Evolutionary conservation across 2,888 invertebrate genomes (phyloP).

Genomic region (Fabriciana adippe): DNA sequence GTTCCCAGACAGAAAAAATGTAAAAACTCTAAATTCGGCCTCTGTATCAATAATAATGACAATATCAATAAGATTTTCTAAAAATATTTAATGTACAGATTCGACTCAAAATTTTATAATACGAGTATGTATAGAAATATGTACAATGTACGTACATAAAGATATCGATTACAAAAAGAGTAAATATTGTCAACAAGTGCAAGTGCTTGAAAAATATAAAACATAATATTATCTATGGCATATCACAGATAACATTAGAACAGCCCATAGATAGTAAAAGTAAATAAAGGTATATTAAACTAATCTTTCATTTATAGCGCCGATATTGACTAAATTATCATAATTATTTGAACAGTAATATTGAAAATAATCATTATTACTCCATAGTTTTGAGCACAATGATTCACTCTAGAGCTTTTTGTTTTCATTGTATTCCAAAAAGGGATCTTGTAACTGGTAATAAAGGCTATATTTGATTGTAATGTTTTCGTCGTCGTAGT

Average conservation of each 20-base stretch:
- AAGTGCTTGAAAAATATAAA: conserved; percentile 22
- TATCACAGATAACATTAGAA: conserved; percentile 29
- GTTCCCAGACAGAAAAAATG: too few relatives aligned
- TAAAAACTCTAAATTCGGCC: too few relatives aligned
- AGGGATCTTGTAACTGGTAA: background rate
- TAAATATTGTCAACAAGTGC: conserved; percentile 8
- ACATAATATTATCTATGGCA: conserved; percentile 29
- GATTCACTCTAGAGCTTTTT: too few relatives aligned
- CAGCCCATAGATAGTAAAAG: conserved; percentile 6
- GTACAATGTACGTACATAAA: background rate
- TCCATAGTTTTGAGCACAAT: too few relatives aligned
- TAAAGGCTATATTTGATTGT: conserved; percentile 24
- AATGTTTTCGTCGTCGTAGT: background rate
- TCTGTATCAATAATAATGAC: too few relatives aligned
- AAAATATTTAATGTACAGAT: too few relatives aligned
- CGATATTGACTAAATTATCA: background rate
- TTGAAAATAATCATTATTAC: conserved; percentile 36
- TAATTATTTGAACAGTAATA: conserved; percentile 14
- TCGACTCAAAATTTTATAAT: too few relatives aligned
- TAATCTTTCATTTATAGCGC: conserved; percentile 4
- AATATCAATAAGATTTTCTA: too few relatives aligned
- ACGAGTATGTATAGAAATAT: too few relatives aligned
- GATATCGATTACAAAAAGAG: background rate
- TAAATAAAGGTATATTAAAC: conserved; percentile 21
- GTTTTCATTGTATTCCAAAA: background rate